Evolutionary conservation across 2,888 invertebrate species (phyloP).

Genomic region (Eulithis prunata): DNA sequence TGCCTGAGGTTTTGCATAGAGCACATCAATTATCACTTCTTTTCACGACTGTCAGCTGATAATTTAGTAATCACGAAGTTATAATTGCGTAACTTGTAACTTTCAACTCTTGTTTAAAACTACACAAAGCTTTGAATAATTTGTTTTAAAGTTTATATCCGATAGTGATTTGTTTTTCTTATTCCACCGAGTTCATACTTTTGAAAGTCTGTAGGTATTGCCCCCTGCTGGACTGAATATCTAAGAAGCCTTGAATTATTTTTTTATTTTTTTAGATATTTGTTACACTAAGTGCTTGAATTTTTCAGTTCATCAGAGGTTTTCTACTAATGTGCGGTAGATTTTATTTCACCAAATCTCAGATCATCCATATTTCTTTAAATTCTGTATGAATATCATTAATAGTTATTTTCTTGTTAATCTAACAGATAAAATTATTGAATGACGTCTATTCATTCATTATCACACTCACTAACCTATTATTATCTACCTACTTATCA

Average conservation of each 20-base stretch:
- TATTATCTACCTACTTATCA: not conserved
- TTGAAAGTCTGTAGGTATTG: not conserved
- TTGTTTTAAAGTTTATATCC: conserved; percentile 2
- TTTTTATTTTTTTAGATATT: too few relatives aligned
- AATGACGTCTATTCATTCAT: not conserved
- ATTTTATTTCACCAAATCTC: too few relatives aligned
- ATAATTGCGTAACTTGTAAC: conserved; percentile 23
- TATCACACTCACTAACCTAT: conserved; percentile 3
- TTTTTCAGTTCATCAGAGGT: too few relatives aligned
- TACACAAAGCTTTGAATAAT: conserved; percentile 12
- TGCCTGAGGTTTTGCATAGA: conserved; percentile 19
- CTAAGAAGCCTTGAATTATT: too few relatives aligned
- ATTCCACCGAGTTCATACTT: not conserved
- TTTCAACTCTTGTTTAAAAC: conserved; percentile 19
- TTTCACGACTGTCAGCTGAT: conserved; percentile 23
- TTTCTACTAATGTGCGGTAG: too few relatives aligned
- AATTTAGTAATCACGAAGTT: conserved; percentile 31
- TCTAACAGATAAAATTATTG: too few relatives aligned
- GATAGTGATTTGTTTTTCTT: not conserved
- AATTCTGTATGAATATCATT: too few relatives aligned
- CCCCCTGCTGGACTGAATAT: too few relatives aligned
- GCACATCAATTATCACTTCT: conserved; percentile 28
- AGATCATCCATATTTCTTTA: too few relatives aligned
- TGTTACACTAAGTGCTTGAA: too few relatives aligned
- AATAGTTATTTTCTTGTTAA: too few relatives aligned